Conservation (phyloP, 2,113 vertebrate species). For the Merops nubicus region DNA sequence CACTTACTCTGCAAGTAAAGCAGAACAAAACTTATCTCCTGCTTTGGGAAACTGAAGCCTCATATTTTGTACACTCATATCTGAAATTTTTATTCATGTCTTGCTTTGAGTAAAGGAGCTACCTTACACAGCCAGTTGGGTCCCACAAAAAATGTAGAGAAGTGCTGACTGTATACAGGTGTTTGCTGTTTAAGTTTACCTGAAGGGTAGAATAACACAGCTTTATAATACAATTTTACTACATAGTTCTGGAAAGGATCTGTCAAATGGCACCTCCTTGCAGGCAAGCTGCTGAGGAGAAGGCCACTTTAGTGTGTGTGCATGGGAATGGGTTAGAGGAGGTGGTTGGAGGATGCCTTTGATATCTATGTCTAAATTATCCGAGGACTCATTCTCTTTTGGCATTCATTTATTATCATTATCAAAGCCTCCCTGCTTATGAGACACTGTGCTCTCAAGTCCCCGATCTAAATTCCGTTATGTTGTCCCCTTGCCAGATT, state of each 20-base stretch:
- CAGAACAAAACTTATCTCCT: background rate
- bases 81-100: background rate
- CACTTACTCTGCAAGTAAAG: background rate
- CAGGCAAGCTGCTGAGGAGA: background rate
- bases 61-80: background rate
- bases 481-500: background rate
- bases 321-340: background rate
- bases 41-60: background rate
- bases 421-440: background rate
- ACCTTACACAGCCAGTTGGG: background rate
- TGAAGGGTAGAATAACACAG: fast-evolving
- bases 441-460: background rate
- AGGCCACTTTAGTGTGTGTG: background rate
- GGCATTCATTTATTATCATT: background rate
- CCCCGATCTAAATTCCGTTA: background rate
- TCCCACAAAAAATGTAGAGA: background rate
- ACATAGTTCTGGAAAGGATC: background rate
- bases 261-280: background rate
- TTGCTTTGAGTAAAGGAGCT: background rate
- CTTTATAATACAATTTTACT: background rate
- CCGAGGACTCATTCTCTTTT: background rate
- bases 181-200: background rate
- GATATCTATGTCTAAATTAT: background rate
- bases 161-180: background rate
- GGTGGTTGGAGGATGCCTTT: background rate